These are phyloP conservation scores for Montipora foliosa DNA, from an alignment of 64 coral and sea anemone species.

Conservation along the genomic window DNA sequence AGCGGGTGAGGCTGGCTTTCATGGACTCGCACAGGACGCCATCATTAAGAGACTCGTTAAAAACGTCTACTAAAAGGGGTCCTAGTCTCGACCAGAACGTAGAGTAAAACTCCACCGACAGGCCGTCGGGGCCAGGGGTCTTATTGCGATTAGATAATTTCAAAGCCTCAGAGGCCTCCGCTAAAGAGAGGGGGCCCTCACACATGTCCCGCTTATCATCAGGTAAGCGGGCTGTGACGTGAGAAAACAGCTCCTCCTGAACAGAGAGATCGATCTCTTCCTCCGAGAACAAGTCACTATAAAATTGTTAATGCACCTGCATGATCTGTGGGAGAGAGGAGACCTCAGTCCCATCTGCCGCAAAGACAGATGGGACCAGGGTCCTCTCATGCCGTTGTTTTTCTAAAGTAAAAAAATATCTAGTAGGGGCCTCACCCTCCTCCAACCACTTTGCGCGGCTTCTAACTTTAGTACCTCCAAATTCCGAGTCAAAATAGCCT, in stretches of 20 bases:
- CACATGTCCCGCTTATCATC: not conserved
- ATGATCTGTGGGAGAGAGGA: not conserved
- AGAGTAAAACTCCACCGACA: conserved; percentile 32
- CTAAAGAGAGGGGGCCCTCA: not conserved
- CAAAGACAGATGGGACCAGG: not conserved
- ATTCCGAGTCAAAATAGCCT: too few species aligned
- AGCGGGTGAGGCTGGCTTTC: not conserved
- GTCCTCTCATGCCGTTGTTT: not conserved
- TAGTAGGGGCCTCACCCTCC: not conserved
- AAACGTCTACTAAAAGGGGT: not conserved
- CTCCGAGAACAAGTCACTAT: not conserved
- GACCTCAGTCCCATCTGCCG: not conserved
- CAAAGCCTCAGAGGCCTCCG: not conserved
- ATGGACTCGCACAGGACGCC: not conserved
- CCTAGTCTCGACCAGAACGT: conserved; percentile 1
- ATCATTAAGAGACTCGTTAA: not conserved
- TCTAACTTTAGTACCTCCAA: too few species aligned
- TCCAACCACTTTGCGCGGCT: not conserved
- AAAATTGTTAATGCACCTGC: not conserved
- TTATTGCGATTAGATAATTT: not conserved
- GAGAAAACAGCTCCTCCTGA: conserved; percentile 8
- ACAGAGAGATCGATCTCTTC: not conserved
- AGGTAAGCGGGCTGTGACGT: not conserved
- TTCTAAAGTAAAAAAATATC: not conserved
- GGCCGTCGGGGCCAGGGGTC: conserved; percentile 26